These are phyloP conservation scores for Rousettus madagascariensis DNA, from an alignment of 2,797 vertebrate genomes.

Conservation along the genomic window DNA sequence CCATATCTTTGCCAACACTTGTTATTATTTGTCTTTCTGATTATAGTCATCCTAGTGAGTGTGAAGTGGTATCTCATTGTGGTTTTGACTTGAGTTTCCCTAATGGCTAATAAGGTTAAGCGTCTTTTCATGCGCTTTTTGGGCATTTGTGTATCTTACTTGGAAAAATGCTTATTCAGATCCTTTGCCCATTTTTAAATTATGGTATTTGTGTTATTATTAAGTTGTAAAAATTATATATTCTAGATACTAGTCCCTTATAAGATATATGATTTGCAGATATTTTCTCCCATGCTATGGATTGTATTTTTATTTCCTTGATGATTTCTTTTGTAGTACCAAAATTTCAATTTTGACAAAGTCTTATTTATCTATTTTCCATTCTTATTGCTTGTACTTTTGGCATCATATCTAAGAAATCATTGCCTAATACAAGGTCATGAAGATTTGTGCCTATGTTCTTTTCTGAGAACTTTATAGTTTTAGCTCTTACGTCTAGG, in stretches of 20 bases:
- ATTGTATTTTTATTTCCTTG: background rate
- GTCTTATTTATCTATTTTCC: background rate
- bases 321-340: background rate
- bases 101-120: background rate
- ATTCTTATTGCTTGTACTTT: background rate
- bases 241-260: background rate
- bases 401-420: background rate
- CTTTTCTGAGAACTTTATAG: background rate
- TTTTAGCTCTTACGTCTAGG: background rate
- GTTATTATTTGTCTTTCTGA: background rate
- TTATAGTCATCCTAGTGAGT: background rate
- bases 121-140: background rate
- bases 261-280: background rate
- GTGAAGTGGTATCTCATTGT: background rate
- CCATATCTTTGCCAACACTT: background rate
- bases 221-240: background rate
- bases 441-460: background rate
- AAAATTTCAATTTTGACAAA: background rate
- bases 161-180: background rate
- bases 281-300: background rate
- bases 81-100: background rate
- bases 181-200: background rate
- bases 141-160: background rate
- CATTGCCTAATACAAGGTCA: background rate
- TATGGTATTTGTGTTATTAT: background rate